Base-by-base conservation (phyloP, 2,113 vertebrate species). In the Siniperca chuatsi region DNA sequence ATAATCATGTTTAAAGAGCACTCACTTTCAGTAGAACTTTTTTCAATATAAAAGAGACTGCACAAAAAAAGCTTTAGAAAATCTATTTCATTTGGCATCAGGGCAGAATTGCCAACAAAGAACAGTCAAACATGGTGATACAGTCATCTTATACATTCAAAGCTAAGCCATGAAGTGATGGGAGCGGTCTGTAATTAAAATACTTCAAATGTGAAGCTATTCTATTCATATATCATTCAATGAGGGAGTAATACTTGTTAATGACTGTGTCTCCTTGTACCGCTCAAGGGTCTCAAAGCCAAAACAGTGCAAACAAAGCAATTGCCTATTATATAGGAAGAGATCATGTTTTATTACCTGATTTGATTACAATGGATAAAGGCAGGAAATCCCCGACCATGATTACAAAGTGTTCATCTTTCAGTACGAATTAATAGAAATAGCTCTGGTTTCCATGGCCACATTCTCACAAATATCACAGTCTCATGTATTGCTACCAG, bases 261-360 rank as follows among this genome's bases (percentile, higher is more conserved):
- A 86, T 91, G 70, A 81, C 46, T 40, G 66, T 3, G 40, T 81
- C 48, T 84, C 12, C 5, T 15, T 35, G 65, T 40, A 64, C 1
- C 1, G 23, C 83, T 82, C 40, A 4, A 62, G 62, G 67, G 29
- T 40, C 9, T 61, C 9, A 9, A 58, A 82, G 4, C 9, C 42
- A 60, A 79, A 88, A 75, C 44, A 69, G 64, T 33, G 64, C 58
- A 86, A 76, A 90, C 52, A 87, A 83, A 73, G 82, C 21, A 78
- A 65, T 42, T 23, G 20, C 50, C n/a, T 52, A 21, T 74, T 77
- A 77, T 78, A 89, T n/a, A 58, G 75, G 72, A 82, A 40, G 23
- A 61, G 42, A 90, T 65, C 0, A 54, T 60, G 70, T 75, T 74
- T 73, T 68, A 64, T 85, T 57, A 78, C 25, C 37, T 2, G 10